These are phyloP conservation scores for Pangasius krempfi DNA, from an alignment of 2,797 vertebrate genomes.

Conservation along the genomic window DNA sequence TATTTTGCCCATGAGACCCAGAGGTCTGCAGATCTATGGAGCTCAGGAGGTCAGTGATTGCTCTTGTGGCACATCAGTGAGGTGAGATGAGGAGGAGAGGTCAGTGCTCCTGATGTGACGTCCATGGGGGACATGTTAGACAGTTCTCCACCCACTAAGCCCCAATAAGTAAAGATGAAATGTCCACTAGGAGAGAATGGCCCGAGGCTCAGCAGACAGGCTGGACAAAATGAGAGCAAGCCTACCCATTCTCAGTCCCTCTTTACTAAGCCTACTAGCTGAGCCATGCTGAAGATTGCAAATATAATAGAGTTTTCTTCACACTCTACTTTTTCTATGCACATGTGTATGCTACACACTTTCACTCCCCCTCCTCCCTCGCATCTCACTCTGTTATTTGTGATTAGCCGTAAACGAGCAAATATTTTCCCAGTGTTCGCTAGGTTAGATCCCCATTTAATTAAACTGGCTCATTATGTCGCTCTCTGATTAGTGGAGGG, in stretches of 20 bases:
- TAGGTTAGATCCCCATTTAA: conserved; percentile 99
- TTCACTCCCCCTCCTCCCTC: conserved; percentile 53
- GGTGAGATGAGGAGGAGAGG: conserved; percentile 68
- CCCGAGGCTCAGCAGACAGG: conserved; percentile 67
- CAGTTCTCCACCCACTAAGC: conserved; percentile 69
- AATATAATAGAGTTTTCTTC: conserved; percentile 27
- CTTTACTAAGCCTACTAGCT: neutral
- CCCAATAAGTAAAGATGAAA: conserved; percentile 78
- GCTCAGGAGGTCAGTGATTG: conserved; percentile 50
- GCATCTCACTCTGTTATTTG: conserved; percentile 72
- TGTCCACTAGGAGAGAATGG: conserved; percentile 65
- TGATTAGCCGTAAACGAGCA: conserved; percentile 98
- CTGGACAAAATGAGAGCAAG: conserved; percentile 6
- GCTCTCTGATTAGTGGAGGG: conserved; percentile 98
- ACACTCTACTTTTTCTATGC: conserved; percentile 22
- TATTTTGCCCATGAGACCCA: conserved; percentile 51
- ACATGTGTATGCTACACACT: conserved; percentile 42
- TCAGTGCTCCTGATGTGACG: conserved; percentile 74
- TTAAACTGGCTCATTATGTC: conserved; percentile 99
- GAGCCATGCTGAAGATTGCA: neutral
- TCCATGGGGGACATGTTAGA: conserved; percentile 70
- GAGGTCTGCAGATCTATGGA: conserved; percentile 51
- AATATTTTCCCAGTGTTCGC: conserved; percentile 99
- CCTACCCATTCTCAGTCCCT: neutral
- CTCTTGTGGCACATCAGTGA: conserved; percentile 57